Percentiles rank a stretch among this genome's conserved stretches.
Conservation (phyloP, 2,113 vertebrate genomes). For the Myrmophylax atrothorax region DNA sequence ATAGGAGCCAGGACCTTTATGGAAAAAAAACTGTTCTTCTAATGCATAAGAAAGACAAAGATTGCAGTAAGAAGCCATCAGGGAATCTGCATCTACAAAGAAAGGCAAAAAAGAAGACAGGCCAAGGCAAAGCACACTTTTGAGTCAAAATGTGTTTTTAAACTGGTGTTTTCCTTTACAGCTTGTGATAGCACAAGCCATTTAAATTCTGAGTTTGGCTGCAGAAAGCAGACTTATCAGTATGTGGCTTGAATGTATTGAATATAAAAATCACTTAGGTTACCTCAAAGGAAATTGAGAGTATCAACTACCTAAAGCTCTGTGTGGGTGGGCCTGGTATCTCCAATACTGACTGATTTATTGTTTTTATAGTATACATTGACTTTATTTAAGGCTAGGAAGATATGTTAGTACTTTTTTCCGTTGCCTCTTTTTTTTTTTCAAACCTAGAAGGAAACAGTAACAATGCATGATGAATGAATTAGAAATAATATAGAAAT, state of each 20-base stretch:
- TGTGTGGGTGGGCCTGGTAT: background rate
- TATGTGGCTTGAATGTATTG: background rate
- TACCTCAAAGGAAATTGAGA: background rate
- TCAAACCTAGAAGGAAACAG: background rate
- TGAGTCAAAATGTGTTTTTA: background rate
- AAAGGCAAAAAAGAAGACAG: background rate
- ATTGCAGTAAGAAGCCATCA: background rate
- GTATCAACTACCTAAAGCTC: background rate
- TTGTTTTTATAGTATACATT: background rate
- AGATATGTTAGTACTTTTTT: background rate
- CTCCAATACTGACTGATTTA: background rate
- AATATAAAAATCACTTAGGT: background rate
- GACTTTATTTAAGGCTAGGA: background rate
- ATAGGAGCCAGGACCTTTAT: background rate
- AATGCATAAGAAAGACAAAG: background rate
- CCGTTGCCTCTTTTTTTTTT: background rate
- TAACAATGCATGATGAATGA: background rate
- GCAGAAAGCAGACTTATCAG: background rate
- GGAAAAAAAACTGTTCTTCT: background rate
- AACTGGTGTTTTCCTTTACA: background rate
- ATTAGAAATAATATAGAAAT: background rate
- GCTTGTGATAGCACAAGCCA: background rate
- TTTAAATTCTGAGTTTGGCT: background rate
- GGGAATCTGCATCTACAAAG: background rate
- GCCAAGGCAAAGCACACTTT: background rate